Conservation (phyloP, 53 echinoderm and acorn worm species). For the Temnopleurus reevesii region DNA sequence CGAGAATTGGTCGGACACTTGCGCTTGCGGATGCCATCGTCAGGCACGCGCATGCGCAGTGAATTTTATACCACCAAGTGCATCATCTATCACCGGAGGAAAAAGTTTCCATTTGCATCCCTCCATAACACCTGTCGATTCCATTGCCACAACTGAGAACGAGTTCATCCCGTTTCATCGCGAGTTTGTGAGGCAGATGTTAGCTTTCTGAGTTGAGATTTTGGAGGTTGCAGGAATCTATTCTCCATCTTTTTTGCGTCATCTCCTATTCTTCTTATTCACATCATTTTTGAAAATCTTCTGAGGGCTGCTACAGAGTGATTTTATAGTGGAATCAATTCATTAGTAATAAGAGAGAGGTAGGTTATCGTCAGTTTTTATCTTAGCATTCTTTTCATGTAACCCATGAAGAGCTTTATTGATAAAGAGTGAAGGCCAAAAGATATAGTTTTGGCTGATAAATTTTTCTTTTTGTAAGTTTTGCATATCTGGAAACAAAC, state of each 20-base stretch:
- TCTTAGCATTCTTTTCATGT: too few relatives aligned
- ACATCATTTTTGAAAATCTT: too few relatives aligned
- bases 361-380: too few relatives aligned
- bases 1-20: neutral
- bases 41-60: constrained; percentile 10
- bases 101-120: neutral
- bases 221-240: constrained; percentile 22
- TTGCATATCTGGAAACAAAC: too few relatives aligned
- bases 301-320: too few relatives aligned
- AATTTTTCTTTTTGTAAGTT: too few relatives aligned
- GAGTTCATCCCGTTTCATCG: neutral
- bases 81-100: neutral
- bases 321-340: too few relatives aligned
- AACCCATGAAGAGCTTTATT: too few relatives aligned
- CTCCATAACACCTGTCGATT: neutral
- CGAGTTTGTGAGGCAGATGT: neutral
- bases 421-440: too few relatives aligned
- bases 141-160: neutral
- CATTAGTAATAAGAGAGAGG: too few relatives aligned
- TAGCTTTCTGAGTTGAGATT: neutral
- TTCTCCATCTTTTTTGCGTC: neutral
- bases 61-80: neutral
- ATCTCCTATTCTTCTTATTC: too few relatives aligned
- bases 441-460: too few relatives aligned
- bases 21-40: neutral